Percentiles rank a stretch among this genome's conserved stretches.
phyloP scores from a whole-genome alignment of 2,113 vertebrate genomes.

The Steatornis caripensis region DNA sequence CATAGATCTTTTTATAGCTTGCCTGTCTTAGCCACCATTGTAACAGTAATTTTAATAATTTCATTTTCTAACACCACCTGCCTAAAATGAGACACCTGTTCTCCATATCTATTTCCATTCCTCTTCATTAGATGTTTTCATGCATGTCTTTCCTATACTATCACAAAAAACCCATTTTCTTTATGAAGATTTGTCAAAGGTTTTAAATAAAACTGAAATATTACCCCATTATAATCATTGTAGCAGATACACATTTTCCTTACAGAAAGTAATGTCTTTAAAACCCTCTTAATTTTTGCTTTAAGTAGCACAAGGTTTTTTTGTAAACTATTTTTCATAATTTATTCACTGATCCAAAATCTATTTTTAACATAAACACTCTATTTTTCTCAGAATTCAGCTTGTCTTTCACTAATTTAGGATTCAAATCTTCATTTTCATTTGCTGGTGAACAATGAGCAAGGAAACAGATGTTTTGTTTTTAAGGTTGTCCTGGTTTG shows the following conservation, averaged over 20 bases:
- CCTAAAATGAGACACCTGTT: not conserved
- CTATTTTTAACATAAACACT: not conserved
- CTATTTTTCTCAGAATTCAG: not conserved
- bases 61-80: not conserved
- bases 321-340: not conserved
- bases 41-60: not conserved
- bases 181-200: not conserved
- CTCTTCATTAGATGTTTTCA: not conserved
- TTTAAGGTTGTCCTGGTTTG: too few species aligned
- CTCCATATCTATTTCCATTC: not conserved
- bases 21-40: not conserved
- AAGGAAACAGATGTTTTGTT: not conserved
- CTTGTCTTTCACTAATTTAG: not conserved
- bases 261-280: not conserved
- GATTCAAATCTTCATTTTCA: not conserved
- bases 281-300: not conserved
- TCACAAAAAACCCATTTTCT: not conserved
- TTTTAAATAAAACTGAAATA: not conserved
- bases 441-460: not conserved
- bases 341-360: not conserved
- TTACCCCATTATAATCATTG: not conserved
- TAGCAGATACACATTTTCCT: not conserved
- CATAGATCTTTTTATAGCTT: not conserved
- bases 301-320: not conserved
- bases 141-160: not conserved